Evolutionary conservation across 2,797 vertebrate species (phyloP).

Genomic region (Scarus forsteni): DNA sequence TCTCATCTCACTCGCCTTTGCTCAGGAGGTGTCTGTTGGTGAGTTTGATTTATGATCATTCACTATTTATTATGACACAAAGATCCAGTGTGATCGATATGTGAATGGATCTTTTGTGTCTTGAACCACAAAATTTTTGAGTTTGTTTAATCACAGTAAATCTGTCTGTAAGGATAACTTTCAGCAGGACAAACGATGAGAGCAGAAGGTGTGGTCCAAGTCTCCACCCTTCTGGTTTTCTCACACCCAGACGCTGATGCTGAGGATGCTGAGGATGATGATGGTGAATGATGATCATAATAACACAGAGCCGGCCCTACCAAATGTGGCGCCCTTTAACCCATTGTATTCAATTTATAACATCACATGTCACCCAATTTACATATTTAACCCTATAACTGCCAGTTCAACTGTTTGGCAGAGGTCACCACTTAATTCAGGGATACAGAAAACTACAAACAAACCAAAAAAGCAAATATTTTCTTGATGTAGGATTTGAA

Average conservation of each 20-base stretch:
- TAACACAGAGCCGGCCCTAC: too few species aligned
- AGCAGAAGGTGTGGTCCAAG: constrained; percentile 50
- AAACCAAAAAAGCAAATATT: too few species aligned
- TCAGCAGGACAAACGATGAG: too few species aligned
- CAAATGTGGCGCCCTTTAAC: too few species aligned
- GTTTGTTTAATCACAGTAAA: background rate
- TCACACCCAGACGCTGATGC: constrained; percentile 20
- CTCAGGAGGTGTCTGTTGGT: constrained; percentile 96
- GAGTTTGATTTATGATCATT: constrained; percentile 64
- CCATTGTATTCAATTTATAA: too few species aligned
- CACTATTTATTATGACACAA: background rate
- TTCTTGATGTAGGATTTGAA: too few species aligned
- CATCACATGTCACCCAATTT: too few species aligned
- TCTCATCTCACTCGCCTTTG: constrained; percentile 96
- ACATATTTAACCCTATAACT: too few species aligned
- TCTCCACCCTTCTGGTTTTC: constrained; percentile 49
- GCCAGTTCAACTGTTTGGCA: too few species aligned
- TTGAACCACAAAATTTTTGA: background rate
- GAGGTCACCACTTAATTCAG: too few species aligned
- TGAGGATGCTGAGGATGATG: background rate
- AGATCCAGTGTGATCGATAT: background rate
- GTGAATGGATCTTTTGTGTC: background rate
- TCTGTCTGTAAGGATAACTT: background rate
- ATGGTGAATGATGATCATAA: too few species aligned
- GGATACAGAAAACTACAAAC: too few species aligned